Base-by-base conservation (phyloP, 2,888 invertebrate genomes). In the Eupithecia insigniata region DNA sequence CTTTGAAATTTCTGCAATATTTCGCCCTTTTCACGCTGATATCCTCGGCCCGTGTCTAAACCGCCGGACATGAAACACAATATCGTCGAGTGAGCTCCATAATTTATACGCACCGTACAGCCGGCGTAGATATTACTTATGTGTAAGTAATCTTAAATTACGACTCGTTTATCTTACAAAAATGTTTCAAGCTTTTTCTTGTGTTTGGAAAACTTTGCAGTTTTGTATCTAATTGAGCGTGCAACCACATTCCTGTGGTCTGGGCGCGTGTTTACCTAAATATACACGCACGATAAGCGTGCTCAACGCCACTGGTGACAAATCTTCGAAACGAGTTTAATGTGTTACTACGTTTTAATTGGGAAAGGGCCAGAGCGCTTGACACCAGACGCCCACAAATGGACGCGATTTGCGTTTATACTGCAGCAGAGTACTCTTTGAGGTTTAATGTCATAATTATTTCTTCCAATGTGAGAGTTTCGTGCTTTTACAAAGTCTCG, bases 11-110 rank as follows among this genome's bases (percentile, higher is more conserved):
- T 92, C 90, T 92, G 92, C 93, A 92, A 94, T 94, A 93, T 93
- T 93, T 93, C 89, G 93, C 92, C 92, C 92, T 93, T 92, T 93
- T 93, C 93, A 92, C 91, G 90, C 91, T 91, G 92, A 92, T 92
- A 93, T 90, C 92, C 89, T 80, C 87, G 87, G 88, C 85, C 89
- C 92, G 89, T 90, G 93, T 93, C 93, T 90, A 91, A 92, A 88
- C 89, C 89, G 90, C 89, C 89, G 91, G 92, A 93, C 93, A 89
- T 92, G 93, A 92, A 93, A 94, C 91, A 92, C 93, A 93, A 94
- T 93, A 94, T 92, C 90, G 85, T 83, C 85, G 85, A 89, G 89
- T 89, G 87, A 89, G 87, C 88, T 86, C 90, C 87, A 91, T 93
- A 91, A 93, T 91, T 94, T 93, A 93, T 90, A 90, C 84, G 86